phyloP scores from a whole-genome alignment of 35 echinoderm and acorn worm genomes.

The Chiridota heheva region DNA sequence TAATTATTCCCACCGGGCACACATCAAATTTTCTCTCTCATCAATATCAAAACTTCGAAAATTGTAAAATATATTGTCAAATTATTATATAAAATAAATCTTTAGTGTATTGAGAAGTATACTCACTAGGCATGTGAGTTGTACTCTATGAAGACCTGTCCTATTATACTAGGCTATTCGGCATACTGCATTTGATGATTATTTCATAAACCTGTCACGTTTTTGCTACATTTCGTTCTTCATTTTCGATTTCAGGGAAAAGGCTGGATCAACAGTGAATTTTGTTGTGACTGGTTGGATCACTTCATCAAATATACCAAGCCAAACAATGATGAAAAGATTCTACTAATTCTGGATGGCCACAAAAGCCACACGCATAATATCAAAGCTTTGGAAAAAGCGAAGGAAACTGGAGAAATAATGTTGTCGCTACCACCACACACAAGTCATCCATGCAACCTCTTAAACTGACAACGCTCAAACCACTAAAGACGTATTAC shows the following conservation, averaged over 20 bases:
- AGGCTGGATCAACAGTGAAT: not conserved
- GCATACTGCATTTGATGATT: too few species aligned
- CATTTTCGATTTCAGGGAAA: not conserved
- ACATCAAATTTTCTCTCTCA: too few species aligned
- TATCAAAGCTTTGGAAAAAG: constrained; percentile 1
- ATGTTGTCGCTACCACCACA: constrained; percentile 12
- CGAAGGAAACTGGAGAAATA: not conserved
- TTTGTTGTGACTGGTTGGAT: not conserved
- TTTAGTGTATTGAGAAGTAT: too few species aligned
- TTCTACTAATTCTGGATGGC: constrained; percentile 6
- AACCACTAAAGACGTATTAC: not conserved
- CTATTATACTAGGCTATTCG: too few species aligned
- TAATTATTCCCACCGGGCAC: too few species aligned
- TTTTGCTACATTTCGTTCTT: too few species aligned
- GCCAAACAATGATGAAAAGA: not conserved
- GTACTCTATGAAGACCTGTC: too few species aligned
- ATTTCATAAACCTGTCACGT: too few species aligned
- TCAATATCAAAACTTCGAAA: too few species aligned
- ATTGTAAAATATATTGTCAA: too few species aligned
- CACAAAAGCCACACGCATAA: constrained; percentile 18
- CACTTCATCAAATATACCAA: not conserved
- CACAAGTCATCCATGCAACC: not conserved
- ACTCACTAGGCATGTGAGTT: too few species aligned
- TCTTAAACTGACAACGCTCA: not conserved
- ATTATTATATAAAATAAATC: too few species aligned